Conservation (phyloP, 2,113 vertebrate genomes). For the Gallinago jamesoni region DNA sequence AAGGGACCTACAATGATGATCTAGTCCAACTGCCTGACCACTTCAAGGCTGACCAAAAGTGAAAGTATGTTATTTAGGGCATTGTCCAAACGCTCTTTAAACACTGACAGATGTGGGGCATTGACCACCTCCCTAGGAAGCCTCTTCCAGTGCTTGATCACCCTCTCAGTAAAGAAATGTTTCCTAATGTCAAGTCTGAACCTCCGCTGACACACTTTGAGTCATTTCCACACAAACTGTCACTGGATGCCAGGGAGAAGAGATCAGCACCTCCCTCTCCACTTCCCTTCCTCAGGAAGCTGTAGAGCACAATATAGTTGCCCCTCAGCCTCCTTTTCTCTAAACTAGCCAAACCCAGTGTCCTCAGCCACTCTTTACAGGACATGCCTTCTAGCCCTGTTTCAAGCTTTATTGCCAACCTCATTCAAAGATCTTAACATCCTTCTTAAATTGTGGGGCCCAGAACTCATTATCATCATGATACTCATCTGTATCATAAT, state of each 20-base stretch:
- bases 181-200: background rate
- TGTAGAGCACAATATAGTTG: background rate
- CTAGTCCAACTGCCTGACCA: background rate
- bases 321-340: background rate
- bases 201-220: background rate
- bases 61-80: background rate
- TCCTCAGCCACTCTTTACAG: fast-evolving
- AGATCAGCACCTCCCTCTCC: background rate
- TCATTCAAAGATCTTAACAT: background rate
- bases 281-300: background rate
- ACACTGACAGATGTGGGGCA: background rate
- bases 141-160: background rate
- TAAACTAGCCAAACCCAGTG: background rate
- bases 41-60: background rate
- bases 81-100: background rate
- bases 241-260: background rate
- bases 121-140: background rate
- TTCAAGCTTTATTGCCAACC: background rate
- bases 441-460: background rate
- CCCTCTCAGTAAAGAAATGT: background rate
- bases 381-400: background rate
- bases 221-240: background rate
- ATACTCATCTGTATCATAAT: background rate
- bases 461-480: background rate
- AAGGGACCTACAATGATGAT: fast-evolving